Conservation (phyloP, 2,888 invertebrate genomes). For the Phortica magna region DNA sequence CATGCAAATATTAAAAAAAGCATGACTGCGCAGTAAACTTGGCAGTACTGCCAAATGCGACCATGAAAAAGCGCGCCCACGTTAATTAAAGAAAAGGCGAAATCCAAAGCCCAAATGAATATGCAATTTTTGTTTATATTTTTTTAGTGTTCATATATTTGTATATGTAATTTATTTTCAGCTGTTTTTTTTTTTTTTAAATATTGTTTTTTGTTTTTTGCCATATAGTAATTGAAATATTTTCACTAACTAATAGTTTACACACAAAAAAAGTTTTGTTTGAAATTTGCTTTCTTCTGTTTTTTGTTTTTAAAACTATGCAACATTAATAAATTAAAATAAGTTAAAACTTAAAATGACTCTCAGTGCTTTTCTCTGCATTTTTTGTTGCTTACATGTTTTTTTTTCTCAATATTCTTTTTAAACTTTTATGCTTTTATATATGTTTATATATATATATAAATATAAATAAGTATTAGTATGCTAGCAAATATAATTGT, state of each 20-base stretch:
- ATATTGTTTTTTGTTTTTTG: constrained; percentile 44
- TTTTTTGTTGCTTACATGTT: background rate
- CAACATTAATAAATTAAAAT: constrained; percentile 49
- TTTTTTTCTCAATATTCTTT: constrained; percentile 31
- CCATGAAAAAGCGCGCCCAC: constrained; percentile 22
- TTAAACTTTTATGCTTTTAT: background rate
- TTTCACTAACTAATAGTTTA: constrained; percentile 69
- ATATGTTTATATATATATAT: background rate
- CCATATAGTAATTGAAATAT: constrained; percentile 31
- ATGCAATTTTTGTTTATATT: constrained; percentile 18
- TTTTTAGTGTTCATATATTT: constrained; percentile 12
- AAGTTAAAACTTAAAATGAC: constrained; percentile 65
- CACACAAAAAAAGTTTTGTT: constrained; percentile 58
- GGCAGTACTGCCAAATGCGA: constrained; percentile 11
- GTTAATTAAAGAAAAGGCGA: constrained; percentile 15
- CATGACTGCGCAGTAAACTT: constrained; percentile 11
- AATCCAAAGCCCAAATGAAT: constrained; percentile 15
- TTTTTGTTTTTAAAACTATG: constrained; percentile 42
- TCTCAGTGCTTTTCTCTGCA: constrained; percentile 62
- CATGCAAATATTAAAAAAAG: background rate
- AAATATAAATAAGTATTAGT: background rate
- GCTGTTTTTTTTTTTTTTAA: constrained; percentile 48
- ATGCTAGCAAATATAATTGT: background rate
- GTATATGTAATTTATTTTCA: constrained; percentile 24
- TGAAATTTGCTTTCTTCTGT: constrained; percentile 38